These are phyloP conservation scores for Emys orbicularis DNA, from an alignment of 2,797 vertebrate species.

Conservation along the genomic window DNA sequence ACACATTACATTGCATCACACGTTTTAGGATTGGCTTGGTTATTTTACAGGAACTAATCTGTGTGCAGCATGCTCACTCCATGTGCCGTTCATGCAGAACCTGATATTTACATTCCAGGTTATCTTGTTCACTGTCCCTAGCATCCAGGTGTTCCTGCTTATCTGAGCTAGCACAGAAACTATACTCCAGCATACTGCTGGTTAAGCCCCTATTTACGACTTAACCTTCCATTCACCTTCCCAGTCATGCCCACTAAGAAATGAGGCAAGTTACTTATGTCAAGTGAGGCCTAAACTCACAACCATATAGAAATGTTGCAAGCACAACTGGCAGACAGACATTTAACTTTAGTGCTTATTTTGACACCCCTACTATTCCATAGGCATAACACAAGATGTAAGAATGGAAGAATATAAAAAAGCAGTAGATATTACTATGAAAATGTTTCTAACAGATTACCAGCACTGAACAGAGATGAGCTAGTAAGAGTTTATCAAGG, in stretches of 20 bases:
- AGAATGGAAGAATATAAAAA: conserved; percentile 5
- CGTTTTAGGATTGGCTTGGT: neutral
- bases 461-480: neutral
- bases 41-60: neutral
- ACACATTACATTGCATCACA: neutral
- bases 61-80: neutral
- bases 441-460: conserved; percentile 5
- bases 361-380: neutral
- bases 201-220: neutral
- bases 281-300: neutral
- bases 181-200: neutral
- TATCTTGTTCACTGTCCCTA: neutral
- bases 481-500: conserved; percentile 9
- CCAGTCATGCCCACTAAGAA: neutral
- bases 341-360: neutral
- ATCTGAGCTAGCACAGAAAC: neutral
- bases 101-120: neutral
- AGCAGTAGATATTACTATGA: neutral
- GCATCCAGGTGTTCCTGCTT: neutral
- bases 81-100: neutral
- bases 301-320: neutral
- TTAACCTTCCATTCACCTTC: neutral
- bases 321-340: neutral
- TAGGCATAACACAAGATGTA: neutral
- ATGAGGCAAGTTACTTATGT: neutral